Evolutionary conservation across 2,113 vertebrate genomes (phyloP).

Genomic region (Catharus minimus): DNA sequence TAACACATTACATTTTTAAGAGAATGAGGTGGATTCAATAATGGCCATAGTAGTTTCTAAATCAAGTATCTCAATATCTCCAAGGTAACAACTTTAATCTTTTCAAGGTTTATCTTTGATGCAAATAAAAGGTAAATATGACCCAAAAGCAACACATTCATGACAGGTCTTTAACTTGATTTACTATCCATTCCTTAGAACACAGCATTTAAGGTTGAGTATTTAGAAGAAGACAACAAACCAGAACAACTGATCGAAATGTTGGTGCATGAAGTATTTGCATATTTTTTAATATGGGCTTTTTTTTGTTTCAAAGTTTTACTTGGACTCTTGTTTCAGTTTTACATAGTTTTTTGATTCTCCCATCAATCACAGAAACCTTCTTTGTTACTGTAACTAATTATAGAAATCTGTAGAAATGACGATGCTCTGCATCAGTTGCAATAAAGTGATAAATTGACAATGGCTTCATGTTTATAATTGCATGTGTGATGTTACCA

Average conservation of each 20-base stretch:
- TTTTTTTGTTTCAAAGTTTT: neutral
- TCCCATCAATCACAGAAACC: neutral
- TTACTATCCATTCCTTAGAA: neutral
- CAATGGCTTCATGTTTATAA: neutral
- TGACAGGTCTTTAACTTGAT: neutral
- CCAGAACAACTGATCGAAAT: neutral
- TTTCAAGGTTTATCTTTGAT: neutral
- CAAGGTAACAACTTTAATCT: neutral
- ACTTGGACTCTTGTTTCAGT: neutral
- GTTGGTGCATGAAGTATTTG: neutral
- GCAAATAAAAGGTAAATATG: neutral
- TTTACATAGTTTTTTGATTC: neutral
- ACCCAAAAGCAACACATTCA: neutral
- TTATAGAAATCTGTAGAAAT: neutral
- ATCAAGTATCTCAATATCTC: neutral
- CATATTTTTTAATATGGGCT: neutral
- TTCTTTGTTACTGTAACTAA: neutral
- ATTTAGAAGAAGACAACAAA: neutral
- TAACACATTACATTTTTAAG: neutral
- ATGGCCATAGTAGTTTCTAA: neutral
- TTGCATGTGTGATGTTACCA: accelerated
- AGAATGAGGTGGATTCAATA: neutral
- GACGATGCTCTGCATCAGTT: neutral
- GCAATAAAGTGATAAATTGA: neutral
- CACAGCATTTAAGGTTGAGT: neutral